phyloP scores from a whole-genome alignment of 1,140 invertebrate species.

The Ladona fulva region DNA sequence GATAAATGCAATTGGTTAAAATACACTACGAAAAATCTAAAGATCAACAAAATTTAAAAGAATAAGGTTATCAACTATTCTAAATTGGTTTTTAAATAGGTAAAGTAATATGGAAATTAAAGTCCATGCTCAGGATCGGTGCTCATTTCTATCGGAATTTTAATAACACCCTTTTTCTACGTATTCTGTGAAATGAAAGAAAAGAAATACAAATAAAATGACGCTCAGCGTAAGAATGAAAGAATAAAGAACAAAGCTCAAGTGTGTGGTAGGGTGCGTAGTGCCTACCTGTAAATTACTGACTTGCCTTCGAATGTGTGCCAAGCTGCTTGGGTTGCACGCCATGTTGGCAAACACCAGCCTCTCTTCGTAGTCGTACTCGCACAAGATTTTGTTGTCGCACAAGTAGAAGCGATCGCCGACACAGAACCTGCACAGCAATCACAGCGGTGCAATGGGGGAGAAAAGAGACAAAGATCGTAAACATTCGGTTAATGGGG shows the following conservation, averaged over 20 bases:
- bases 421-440: constrained; percentile 76
- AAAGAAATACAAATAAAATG: neutral
- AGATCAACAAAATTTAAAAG: too few species aligned
- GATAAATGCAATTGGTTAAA: too few species aligned
- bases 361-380: constrained; percentile 85
- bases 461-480: neutral
- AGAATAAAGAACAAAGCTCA: constrained; percentile 14
- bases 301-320: constrained; percentile 46
- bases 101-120: too few species aligned
- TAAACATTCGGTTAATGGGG: too few species aligned
- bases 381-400: constrained; percentile 89
- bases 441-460: neutral
- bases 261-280: constrained; percentile 13
- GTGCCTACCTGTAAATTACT: constrained; percentile 35
- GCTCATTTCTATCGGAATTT: too few species aligned
- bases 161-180: neutral
- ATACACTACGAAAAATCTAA: too few species aligned
- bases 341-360: constrained; percentile 48
- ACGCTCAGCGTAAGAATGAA: neutral
- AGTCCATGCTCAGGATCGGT: too few species aligned
- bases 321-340: constrained; percentile 44
- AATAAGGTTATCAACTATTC: too few species aligned
- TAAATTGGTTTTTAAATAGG: too few species aligned
- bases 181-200: neutral
- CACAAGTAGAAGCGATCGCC: constrained; percentile 86